Conservation (phyloP, 2,113 vertebrate species). For the Tylochromis polylepis region DNA sequence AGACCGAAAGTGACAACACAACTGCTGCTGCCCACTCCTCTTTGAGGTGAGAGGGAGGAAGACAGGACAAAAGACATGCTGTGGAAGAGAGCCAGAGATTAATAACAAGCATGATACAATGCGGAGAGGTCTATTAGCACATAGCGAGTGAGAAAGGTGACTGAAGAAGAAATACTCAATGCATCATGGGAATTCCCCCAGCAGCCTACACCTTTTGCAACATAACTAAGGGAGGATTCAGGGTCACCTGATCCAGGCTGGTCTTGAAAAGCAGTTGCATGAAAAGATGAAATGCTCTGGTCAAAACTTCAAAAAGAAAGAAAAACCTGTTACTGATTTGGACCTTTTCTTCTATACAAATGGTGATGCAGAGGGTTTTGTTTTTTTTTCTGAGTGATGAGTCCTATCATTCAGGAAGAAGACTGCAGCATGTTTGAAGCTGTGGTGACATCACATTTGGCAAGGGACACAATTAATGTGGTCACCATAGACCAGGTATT, state of each 20-base stretch:
- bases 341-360: neutral
- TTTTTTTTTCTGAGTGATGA: neutral
- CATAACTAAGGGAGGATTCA: too few species aligned
- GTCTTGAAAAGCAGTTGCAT: neutral
- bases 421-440: neutral
- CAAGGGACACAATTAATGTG: neutral
- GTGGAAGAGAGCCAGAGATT: too few species aligned
- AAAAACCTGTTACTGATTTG: neutral
- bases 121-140: too few species aligned
- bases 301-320: neutral
- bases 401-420: neutral
- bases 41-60: too few species aligned
- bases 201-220: too few species aligned
- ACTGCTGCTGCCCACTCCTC: neutral
- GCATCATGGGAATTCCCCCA: too few species aligned
- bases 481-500: neutral
- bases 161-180: too few species aligned
- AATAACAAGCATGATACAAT: too few species aligned
- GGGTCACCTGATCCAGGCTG: too few species aligned
- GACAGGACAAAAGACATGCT: too few species aligned
- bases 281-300: neutral
- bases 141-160: too few species aligned
- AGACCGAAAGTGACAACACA: neutral
- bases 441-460: neutral
- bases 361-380: neutral